A percentile compares a stretch with the other conserved stretches of the same genome.
These are phyloP conservation scores for Diceros bicornis DNA, from an alignment of 2,797 vertebrate species.

Conservation along the genomic window DNA sequence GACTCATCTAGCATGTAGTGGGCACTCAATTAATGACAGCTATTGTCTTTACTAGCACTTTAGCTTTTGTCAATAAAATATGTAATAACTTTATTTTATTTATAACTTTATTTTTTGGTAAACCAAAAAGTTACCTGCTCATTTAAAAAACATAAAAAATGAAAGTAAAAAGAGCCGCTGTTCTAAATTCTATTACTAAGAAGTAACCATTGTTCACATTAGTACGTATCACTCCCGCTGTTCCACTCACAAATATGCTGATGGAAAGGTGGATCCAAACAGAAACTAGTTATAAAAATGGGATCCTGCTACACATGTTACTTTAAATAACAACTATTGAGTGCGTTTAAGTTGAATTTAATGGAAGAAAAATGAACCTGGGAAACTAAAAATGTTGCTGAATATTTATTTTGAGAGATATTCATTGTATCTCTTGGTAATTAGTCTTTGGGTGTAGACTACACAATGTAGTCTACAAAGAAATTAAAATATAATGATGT, in stretches of 20 bases:
- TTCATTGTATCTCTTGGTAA: too few species aligned
- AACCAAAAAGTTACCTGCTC: not conserved
- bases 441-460: too few species aligned
- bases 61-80: not conserved
- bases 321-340: not conserved
- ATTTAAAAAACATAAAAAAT: not conserved
- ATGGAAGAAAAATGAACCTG: constrained; percentile 34
- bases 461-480: too few species aligned
- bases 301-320: fast-evolving
- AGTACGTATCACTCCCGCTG: fast-evolving
- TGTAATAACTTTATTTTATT: too few species aligned
- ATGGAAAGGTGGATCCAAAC: not conserved
- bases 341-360: constrained; percentile 19
- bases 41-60: not conserved
- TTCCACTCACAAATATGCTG: fast-evolving
- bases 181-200: not conserved
- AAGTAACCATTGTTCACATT: too few species aligned
- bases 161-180: not conserved
- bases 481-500: too few species aligned
- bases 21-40: too few species aligned
- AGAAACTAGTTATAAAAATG: not conserved
- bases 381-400: not conserved
- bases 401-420: not conserved
- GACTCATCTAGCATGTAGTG: not conserved
- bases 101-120: not conserved